Percentiles rank a stretch among this genome's conserved stretches.
These are phyloP conservation scores for Brotula barbata DNA, from an alignment of 2,797 vertebrate genomes.

Conservation along the genomic window DNA sequence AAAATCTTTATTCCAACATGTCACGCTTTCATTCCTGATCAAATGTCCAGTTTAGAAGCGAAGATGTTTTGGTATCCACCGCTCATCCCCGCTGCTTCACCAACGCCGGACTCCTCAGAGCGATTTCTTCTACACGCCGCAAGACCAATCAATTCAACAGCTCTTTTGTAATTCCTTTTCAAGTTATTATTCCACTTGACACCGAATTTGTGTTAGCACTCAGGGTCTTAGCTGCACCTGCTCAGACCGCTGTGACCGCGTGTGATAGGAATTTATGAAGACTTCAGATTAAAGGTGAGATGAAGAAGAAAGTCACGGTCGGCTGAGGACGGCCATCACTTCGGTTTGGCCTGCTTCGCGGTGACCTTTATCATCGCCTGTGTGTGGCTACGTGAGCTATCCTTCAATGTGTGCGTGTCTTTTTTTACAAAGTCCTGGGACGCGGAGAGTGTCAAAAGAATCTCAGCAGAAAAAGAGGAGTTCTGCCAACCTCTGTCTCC, in stretches of 20 bases:
- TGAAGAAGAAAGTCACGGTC: slow-evolving; percentile 31
- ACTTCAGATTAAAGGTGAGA: slow-evolving; percentile 16
- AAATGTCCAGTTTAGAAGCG: slow-evolving; percentile 8
- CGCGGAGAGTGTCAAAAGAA: slow-evolving; percentile 16
- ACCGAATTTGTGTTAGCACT: slow-evolving; percentile 20
- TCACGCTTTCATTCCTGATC: slow-evolving; percentile 13
- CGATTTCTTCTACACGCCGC: slow-evolving; percentile 46
- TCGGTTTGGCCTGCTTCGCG: slow-evolving; percentile 19
- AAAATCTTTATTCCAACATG: slow-evolving; percentile 7
- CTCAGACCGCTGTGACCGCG: slow-evolving; percentile 15
- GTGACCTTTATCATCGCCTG: slow-evolving; percentile 24
- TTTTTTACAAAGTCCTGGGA: slow-evolving; percentile 23
- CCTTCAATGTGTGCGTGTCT: slow-evolving; percentile 13
- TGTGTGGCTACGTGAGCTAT: slow-evolving; percentile 2
- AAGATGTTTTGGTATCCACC: slow-evolving; percentile 16
- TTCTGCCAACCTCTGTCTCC: slow-evolving; percentile 37
- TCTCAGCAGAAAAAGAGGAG: slow-evolving; percentile 29
- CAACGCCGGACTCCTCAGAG: slow-evolving; percentile 13
- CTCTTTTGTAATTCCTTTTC: slow-evolving; percentile 30
- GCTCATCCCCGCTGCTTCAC: slow-evolving; percentile 13
- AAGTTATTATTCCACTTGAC: slow-evolving; percentile 1
- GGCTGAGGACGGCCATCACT: slow-evolving; percentile 4
- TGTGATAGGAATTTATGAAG: slow-evolving; percentile 8
- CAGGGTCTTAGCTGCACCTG: not conserved
- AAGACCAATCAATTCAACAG: slow-evolving; percentile 41